Evolutionary conservation across 2,888 invertebrate species (phyloP).

Genomic region (Temnothorax ravouxi): DNA sequence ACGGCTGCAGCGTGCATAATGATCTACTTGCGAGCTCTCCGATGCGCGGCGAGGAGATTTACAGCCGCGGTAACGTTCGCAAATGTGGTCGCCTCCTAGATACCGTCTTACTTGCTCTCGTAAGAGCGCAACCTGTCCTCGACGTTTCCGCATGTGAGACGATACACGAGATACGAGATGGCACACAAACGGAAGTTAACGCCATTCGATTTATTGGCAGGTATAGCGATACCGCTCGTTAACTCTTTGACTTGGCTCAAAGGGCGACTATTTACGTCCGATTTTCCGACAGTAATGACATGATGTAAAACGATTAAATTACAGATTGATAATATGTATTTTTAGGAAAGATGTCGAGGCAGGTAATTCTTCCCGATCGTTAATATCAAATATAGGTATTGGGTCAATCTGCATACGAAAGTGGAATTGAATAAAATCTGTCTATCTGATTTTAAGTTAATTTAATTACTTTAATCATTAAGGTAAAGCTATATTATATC

Average conservation of each 20-base stretch:
- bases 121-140: constrained; percentile 73
- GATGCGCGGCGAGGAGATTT: constrained; percentile 72
- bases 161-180: neutral
- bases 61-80: constrained; percentile 69
- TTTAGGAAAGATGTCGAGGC: neutral
- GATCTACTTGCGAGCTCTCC: constrained; percentile 76
- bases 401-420: neutral
- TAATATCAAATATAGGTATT: neutral
- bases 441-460: neutral
- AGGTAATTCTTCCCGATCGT: neutral
- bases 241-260: neutral
- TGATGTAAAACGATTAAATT: neutral
- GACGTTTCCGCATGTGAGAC: constrained; percentile 52
- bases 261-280: neutral
- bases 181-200: constrained; percentile 46
- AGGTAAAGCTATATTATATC: neutral
- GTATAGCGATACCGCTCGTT: constrained; percentile 19
- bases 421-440: neutral
- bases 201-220: constrained; percentile 29
- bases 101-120: constrained; percentile 55
- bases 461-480: neutral
- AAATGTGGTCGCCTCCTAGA: constrained; percentile 69
- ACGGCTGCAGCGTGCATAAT: constrained; percentile 79
- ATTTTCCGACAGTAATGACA: neutral
- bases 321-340: neutral